Evolutionary conservation across 2,797 vertebrate genomes (phyloP), one percentile per base, ranked within the genome.

Genomic region (Poecilia gillii): DNA sequence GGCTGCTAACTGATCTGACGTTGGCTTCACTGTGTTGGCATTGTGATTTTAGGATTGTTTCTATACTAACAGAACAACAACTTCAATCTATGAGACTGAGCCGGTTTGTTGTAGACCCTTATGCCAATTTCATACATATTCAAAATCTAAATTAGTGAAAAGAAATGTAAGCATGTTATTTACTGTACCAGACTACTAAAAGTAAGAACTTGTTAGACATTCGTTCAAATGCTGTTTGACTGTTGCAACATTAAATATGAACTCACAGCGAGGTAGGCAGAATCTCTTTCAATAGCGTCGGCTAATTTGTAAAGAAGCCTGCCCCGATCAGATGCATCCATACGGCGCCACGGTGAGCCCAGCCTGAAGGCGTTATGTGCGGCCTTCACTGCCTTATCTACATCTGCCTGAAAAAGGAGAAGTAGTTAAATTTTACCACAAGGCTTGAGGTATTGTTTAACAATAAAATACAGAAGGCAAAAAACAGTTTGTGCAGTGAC

Each of bases 281-380:
- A 79, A 83, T 99, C 97, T 82, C 97, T 94, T 94, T 99, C 98
- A 0, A 99, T 97, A 82, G 97, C 96, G 77, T 99, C 96, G 0
- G 98, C 98, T 14, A 99, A 78, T 0, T 95, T 95, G 90, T 89
- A 84, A 71, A 99, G 89, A n/a, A 99, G 95, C 46, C 96, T 91
- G 71, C 98, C 98, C 0, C 98, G 95, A 0, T 97, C 90, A 0
- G 98, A 99, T 0, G 98, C 98, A 0, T 99, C 97, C 97, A 96
- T 98, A 80, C 96, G 96, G 84, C 98, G 94, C 98, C 98, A 99
- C 8, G 98, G 97, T 0, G 98, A 99, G 23, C 98, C 98, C 75
- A 98, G 85, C 80, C 90, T 95, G 86, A 99, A 99, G 0, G 98
- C 98, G 0, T 96, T 90, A 43, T 79, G 94, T 39, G 98, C 98